A percentile compares a stretch with the other conserved stretches of the same genome.
Conservation (phyloP, 2,888 invertebrate species). For the Oconnorella tubifera region DNA sequence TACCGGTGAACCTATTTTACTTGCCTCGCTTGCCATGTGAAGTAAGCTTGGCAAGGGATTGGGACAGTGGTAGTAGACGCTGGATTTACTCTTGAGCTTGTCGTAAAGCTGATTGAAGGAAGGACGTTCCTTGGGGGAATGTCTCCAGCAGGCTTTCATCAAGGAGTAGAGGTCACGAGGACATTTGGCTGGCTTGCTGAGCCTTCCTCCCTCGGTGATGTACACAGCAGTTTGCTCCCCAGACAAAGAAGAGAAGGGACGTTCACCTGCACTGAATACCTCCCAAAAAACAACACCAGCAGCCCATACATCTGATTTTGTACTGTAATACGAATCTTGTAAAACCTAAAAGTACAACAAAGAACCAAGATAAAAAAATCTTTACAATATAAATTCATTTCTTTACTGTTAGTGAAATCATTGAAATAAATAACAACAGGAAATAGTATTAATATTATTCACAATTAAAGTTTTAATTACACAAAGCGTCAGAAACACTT, state of each 20-base stretch:
- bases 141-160: conserved; percentile 37
- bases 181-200: conserved; percentile 36
- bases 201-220: conserved; percentile 34
- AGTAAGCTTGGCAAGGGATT: background rate
- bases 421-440: too few relatives aligned
- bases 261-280: conserved; percentile 34
- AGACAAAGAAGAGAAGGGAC: conserved; percentile 31
- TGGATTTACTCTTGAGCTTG: conserved; percentile 35
- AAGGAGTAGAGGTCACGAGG: conserved; percentile 31
- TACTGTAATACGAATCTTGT: conserved; percentile 33
- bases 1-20: background rate
- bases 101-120: conserved; percentile 31
- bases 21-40: background rate
- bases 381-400: too few relatives aligned
- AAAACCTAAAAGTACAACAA: background rate
- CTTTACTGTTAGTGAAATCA: too few relatives aligned
- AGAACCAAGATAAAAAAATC: too few relatives aligned
- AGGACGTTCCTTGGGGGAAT: conserved; percentile 31
- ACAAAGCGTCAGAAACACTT: too few relatives aligned
- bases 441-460: too few relatives aligned
- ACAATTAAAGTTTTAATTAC: too few relatives aligned
- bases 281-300: conserved; percentile 38
- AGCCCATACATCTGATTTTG: conserved; percentile 39
- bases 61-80: conserved; percentile 28
- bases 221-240: conserved; percentile 35